Evolutionary conservation across 2,888 invertebrate genomes (phyloP).

Genomic region (Operophtera brumata): DNA sequence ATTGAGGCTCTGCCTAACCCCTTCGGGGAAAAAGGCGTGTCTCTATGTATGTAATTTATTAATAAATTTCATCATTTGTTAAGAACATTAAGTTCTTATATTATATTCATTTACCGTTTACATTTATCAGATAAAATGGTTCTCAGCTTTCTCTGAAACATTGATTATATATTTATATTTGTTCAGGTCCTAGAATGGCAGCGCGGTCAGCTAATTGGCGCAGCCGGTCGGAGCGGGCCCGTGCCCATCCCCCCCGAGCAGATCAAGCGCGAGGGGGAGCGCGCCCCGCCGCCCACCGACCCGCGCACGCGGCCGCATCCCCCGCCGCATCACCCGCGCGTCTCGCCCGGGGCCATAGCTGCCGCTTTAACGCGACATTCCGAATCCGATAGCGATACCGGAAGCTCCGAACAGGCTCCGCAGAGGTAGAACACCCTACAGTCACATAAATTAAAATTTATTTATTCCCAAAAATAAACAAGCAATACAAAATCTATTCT

Average conservation of each 20-base stretch:
- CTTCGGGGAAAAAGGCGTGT: too few species aligned
- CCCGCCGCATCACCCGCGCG: conserved; percentile 55
- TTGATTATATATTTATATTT: background rate
- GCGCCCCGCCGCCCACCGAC: conserved; percentile 46
- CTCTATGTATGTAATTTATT: too few species aligned
- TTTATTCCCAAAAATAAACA: too few species aligned
- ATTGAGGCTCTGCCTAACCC: too few species aligned
- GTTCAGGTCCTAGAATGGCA: conserved; percentile 76
- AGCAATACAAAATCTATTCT: too few species aligned
- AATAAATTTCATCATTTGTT: too few species aligned
- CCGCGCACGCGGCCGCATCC: conserved; percentile 79
- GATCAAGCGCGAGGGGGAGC: conserved; percentile 57
- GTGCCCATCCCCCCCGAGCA: conserved; percentile 76
- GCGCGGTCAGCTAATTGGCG: conserved; percentile 69
- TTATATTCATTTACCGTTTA: too few species aligned
- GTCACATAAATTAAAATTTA: too few species aligned
- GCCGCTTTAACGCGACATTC: conserved; percentile 65
- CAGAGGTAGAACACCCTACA: conserved; percentile 39
- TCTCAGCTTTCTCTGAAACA: too few species aligned
- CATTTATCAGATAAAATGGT: too few species aligned
- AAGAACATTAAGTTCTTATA: too few species aligned
- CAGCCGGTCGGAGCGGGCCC: conserved; percentile 53
- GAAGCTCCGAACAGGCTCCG: conserved; percentile 51
- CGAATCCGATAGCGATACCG: conserved; percentile 58
- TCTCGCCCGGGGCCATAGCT: conserved; percentile 38